A percentile compares a stretch with the other conserved stretches of the same genome.
Evolutionary conservation across 2,888 invertebrate species (phyloP).

Genomic region (Labia minor): DNA sequence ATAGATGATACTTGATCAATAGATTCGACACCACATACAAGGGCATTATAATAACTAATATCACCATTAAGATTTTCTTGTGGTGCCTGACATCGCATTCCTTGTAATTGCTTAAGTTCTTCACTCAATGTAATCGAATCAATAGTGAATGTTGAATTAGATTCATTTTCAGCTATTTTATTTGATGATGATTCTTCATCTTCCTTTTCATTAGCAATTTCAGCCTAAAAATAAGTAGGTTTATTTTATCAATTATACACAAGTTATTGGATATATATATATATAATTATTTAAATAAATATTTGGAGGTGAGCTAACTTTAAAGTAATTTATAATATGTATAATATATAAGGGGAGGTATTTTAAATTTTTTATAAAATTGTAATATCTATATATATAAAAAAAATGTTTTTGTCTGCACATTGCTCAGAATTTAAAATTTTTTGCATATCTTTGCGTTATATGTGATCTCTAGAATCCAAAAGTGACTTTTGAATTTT

Average conservation of each 20-base stretch:
- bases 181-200: conserved; percentile 19
- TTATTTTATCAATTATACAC: not conserved
- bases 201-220: conserved; percentile 31
- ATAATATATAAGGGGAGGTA: too few relatives aligned
- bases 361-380: too few relatives aligned
- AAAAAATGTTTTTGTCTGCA: too few relatives aligned
- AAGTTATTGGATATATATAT: not conserved
- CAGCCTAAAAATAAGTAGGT: conserved; percentile 31
- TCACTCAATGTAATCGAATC: conserved; percentile 34
- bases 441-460: too few relatives aligned
- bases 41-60: conserved; percentile 67
- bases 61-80: conserved; percentile 64
- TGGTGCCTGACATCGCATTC: conserved; percentile 79
- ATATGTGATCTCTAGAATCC: too few relatives aligned
- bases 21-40: conserved; percentile 58
- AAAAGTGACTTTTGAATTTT: too few relatives aligned
- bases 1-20: conserved; percentile 42
- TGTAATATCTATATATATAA: too few relatives aligned
- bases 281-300: too few relatives aligned
- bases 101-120: conserved; percentile 57
- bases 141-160: conserved; percentile 32
- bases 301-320: too few relatives aligned
- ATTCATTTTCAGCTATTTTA: conserved; percentile 15
- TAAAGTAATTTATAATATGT: too few relatives aligned
- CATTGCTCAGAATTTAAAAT: too few relatives aligned